Conservation (phyloP, 2,888 invertebrate species). For the Conus canariensis region DNA sequence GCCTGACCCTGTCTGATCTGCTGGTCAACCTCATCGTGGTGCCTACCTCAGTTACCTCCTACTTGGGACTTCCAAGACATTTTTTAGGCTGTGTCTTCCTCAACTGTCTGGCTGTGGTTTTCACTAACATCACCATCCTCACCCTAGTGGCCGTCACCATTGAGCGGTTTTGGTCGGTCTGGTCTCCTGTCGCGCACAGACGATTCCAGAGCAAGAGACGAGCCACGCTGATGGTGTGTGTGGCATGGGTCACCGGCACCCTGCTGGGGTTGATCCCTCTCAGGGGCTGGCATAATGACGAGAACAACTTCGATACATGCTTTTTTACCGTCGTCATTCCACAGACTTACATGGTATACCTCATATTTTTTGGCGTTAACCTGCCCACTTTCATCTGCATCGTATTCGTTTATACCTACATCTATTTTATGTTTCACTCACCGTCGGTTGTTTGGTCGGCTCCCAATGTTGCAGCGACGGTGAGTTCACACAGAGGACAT, state of each 20-base stretch:
- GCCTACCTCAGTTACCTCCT: conserved; percentile 65
- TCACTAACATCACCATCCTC: conserved; percentile 76
- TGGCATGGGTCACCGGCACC: conserved; percentile 50
- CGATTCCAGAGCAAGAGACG: conserved; percentile 61
- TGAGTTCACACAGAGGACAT: conserved; percentile 34
- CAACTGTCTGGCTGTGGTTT: conserved; percentile 72
- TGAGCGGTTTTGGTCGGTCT: conserved; percentile 75
- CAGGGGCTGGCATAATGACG: conserved; percentile 73
- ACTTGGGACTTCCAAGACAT: conserved; percentile 63
- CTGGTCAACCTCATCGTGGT: conserved; percentile 69
- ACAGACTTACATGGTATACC: conserved; percentile 76
- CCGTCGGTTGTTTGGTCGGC: conserved; percentile 49
- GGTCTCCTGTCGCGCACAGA: conserved; percentile 71
- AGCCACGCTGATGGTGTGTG: conserved; percentile 58
- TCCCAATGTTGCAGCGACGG: conserved; percentile 67
- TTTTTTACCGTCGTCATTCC: conserved; percentile 72
- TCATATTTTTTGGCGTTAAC: conserved; percentile 75
- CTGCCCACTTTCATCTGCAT: conserved; percentile 70
- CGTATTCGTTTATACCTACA: conserved; percentile 70
- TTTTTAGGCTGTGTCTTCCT: conserved; percentile 72
- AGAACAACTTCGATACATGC: conserved; percentile 57
- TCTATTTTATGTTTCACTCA: conserved; percentile 59
- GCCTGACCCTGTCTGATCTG: conserved; percentile 70
- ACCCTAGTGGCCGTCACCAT: conserved; percentile 73
- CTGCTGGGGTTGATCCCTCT: conserved; percentile 71